Base-by-base conservation (phyloP, 2,797 vertebrate genomes). In the Scolopax bukidnonensis region DNA sequence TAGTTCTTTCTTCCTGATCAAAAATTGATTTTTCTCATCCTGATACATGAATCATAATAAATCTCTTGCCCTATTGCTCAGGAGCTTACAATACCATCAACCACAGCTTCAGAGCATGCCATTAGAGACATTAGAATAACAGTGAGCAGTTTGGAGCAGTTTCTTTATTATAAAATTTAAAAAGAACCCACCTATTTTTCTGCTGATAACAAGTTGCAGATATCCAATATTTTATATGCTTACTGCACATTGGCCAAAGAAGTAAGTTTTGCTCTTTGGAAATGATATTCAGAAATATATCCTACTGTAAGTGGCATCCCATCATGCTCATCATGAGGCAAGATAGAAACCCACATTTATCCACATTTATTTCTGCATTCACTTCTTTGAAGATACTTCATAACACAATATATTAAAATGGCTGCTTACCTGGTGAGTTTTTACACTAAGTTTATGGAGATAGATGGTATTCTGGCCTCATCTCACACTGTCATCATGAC, bases 1-100 rank as follows among this genome's bases (percentile, higher is more conserved):
- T 79, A 79, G 40, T 70, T 88, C 47, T 90, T 20, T 90, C 50
- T 71, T 92, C 87, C 88, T 90, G 59, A 81, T 59, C 91, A 59
- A 91, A 91, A 92, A 88, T 73, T 73, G 70, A 86, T 94, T 92
- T 94, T 92, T 89, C 84, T 85, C 38, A 45, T 88, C 50, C 65
- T 69, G 28, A 83, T 61, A 67, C 53, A 63, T 33, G 21, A 89
- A 67, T 30, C 41, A 89, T 65, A 92, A 87, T 86, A 89, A 78
- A 85, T 71, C 19, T 80, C 30, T 77, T 65, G 12, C 14, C 43
- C 16, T 80, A 1, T 68, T 89, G 50, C 69, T 89, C 45, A 86
- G 75, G 53, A 87, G 9, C 20, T 91, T 81, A 47, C 56, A 85
- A 27, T 41, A 47, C 14, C 16, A 75, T 68, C 87, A 92, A 64